Conservation (phyloP, 2,797 vertebrate genomes). For the Chiloscyllium punctatum region DNA sequence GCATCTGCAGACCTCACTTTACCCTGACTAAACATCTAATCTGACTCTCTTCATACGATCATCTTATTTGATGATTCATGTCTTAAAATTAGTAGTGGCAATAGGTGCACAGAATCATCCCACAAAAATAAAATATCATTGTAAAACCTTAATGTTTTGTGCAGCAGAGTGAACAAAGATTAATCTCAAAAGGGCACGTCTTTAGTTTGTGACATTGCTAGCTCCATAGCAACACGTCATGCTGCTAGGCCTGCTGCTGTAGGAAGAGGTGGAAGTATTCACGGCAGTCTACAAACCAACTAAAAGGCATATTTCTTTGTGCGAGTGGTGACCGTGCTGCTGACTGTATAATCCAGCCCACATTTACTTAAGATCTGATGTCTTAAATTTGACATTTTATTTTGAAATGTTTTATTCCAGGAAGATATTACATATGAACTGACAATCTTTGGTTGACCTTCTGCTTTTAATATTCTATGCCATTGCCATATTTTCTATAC, state of each 20-base stretch:
- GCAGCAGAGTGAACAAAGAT: slow-evolving; percentile 63
- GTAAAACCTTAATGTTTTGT: slow-evolving; percentile 62
- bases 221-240: no score
- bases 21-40: no score
- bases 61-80: neutral
- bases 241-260: no score
- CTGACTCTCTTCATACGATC: neutral
- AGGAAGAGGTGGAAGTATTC: no score
- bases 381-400: neutral
- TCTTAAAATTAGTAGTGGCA: neutral
- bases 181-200: neutral
- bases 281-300: no score
- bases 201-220: neutral
- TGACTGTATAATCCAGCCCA: neutral
- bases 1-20: no score
- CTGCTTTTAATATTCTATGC: neutral
- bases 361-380: neutral
- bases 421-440: neutral
- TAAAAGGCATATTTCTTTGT: no score
- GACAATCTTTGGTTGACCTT: neutral
- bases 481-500: neutral
- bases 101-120: slow-evolving; percentile 15
- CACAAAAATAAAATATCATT: slow-evolving; percentile 21
- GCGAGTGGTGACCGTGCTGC: no score
- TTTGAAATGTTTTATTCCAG: no score